Evolutionary conservation across 2,888 invertebrate genomes (phyloP).

Genomic region (Leptura quadrifasciata): DNA sequence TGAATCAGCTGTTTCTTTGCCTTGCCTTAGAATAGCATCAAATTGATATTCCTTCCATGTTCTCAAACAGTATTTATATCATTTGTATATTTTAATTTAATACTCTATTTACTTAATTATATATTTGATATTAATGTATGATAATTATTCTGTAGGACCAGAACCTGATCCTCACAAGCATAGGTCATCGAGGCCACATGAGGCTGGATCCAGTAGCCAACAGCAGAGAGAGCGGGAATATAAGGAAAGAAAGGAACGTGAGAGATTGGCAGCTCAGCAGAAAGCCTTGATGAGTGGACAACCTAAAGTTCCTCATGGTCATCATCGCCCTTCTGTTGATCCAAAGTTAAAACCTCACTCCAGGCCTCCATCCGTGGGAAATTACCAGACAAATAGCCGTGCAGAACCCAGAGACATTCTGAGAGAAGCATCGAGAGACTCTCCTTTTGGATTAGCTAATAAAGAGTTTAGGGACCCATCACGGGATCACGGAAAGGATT

Average conservation of each 20-base stretch:
- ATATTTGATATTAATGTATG: neutral
- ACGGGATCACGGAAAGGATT: slow-evolving; percentile 50
- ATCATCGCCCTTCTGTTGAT: slow-evolving; percentile 65
- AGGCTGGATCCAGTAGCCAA: slow-evolving; percentile 68
- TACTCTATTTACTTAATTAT: neutral
- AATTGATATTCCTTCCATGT: no score
- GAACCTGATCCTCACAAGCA: slow-evolving; percentile 67
- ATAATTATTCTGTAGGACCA: slow-evolving; percentile 34
- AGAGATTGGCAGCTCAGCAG: slow-evolving; percentile 75
- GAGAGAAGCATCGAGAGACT: slow-evolving; percentile 67
- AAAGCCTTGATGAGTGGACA: slow-evolving; percentile 54
- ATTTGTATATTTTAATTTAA: neutral
- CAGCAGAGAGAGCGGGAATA: slow-evolving; percentile 78
- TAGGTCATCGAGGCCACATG: slow-evolving; percentile 66
- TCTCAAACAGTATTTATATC: neutral
- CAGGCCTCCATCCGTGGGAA: slow-evolving; percentile 59
- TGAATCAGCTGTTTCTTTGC: no score
- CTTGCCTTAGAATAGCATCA: no score
- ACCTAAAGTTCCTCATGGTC: slow-evolving; percentile 56
- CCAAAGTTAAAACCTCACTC: slow-evolving; percentile 67
- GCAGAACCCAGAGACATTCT: slow-evolving; percentile 67
- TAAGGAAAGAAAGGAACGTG: slow-evolving; percentile 79
- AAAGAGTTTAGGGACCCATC: slow-evolving; percentile 54
- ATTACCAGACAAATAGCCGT: slow-evolving; percentile 53
- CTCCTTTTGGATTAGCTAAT: slow-evolving; percentile 62